A percentile compares a stretch with the other conserved stretches of the same genome.
Evolutionary conservation across 2,888 invertebrate genomes (phyloP).

Genomic region (Ochropacha duplaris): DNA sequence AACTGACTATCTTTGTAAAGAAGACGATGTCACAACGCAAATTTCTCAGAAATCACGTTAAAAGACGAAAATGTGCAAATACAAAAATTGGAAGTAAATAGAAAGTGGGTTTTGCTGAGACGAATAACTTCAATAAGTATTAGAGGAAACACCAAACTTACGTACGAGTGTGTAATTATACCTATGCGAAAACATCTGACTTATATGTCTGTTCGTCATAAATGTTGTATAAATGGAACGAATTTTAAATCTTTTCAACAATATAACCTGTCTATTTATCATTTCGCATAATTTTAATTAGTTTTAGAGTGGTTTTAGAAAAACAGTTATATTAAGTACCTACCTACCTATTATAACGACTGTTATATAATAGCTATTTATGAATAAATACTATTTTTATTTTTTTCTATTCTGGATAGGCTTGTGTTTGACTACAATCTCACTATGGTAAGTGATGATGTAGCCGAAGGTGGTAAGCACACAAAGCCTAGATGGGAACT

Average conservation of each 20-base stretch:
- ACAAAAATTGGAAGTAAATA: slow-evolving; percentile 37
- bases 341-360: too few relatives aligned
- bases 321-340: too few relatives aligned
- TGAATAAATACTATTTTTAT: too few relatives aligned
- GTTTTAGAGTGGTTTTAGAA: too few relatives aligned
- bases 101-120: slow-evolving; percentile 40
- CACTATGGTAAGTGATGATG: too few relatives aligned
- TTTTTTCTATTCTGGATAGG: too few relatives aligned
- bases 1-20: background rate
- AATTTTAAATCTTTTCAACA: background rate
- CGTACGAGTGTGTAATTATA: background rate
- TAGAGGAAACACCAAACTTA: background rate
- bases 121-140: slow-evolving; percentile 27
- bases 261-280: background rate
- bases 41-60: slow-evolving; percentile 37
- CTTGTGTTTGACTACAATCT: too few relatives aligned
- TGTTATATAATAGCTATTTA: too few relatives aligned
- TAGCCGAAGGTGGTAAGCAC: too few relatives aligned
- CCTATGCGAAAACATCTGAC: background rate
- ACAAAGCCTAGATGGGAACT: too few relatives aligned
- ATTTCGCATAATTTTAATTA: too few relatives aligned
- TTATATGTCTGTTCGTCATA: background rate
- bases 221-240: background rate
- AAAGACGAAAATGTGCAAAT: slow-evolving; percentile 28
- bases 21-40: slow-evolving; percentile 11